phyloP scores from a whole-genome alignment of 2,797 vertebrate species.

The Anisognathus igniventris region DNA sequence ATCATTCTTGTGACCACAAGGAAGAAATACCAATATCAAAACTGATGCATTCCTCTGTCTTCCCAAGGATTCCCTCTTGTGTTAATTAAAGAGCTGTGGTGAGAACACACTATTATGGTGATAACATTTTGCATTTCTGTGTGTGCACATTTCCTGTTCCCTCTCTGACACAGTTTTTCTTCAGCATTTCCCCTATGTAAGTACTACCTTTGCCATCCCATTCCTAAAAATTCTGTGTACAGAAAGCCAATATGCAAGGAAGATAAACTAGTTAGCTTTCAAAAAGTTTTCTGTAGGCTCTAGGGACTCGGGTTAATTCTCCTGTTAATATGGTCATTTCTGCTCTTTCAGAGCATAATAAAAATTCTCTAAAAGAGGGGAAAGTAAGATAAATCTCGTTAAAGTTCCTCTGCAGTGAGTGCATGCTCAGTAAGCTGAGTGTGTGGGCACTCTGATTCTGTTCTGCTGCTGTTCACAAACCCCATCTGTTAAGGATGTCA shows the following conservation, averaged over 20 bases:
- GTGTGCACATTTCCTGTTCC: not conserved
- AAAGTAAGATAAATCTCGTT: not conserved
- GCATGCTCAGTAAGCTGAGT: not conserved
- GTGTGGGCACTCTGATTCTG: not conserved
- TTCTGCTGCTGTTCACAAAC: not conserved
- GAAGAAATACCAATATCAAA: not conserved
- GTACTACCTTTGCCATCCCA: not conserved
- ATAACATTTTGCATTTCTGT: not conserved
- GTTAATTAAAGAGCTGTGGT: not conserved
- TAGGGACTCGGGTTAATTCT: not conserved
- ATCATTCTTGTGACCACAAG: not conserved
- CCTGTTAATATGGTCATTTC: not conserved
- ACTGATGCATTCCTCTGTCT: not conserved
- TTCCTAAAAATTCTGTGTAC: not conserved
- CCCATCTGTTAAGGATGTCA: not conserved
- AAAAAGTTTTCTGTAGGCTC: not conserved
- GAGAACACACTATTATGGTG: not conserved
- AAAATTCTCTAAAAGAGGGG: not conserved
- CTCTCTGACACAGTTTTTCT: not conserved
- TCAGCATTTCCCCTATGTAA: not conserved
- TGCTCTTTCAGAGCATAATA: not conserved
- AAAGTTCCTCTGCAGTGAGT: not conserved
- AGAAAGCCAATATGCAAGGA: not conserved
- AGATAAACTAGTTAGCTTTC: not conserved
- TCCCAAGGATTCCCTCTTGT: not conserved